A percentile compares a stretch with the other conserved stretches of the same genome.
Conservation (phyloP, 2,888 invertebrate species). For the Drosophila helvetica region DNA sequence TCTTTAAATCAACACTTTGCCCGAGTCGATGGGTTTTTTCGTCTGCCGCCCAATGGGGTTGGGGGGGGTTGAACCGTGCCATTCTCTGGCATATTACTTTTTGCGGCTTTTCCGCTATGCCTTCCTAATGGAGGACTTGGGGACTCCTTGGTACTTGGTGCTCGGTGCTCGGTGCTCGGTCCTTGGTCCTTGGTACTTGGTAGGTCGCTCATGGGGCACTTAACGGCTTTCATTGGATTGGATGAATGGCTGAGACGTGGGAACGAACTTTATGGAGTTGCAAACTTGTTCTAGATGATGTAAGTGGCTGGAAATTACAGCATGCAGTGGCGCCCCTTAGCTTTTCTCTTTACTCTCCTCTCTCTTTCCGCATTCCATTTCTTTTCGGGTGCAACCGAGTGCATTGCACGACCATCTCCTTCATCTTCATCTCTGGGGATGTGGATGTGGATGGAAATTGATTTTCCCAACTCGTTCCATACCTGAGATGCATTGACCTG, state of each 20-base stretch:
- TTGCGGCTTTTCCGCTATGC: slow-evolving; percentile 55
- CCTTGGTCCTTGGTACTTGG: slow-evolving; percentile 21
- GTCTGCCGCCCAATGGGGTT: not conserved
- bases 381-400: slow-evolving; percentile 34
- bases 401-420: slow-evolving; percentile 50
- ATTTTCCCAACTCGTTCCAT: slow-evolving; percentile 27
- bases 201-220: slow-evolving; percentile 54
- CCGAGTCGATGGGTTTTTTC: slow-evolving; percentile 14
- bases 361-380: not conserved
- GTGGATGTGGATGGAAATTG: slow-evolving; percentile 33
- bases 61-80: not conserved
- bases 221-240: slow-evolving; percentile 66
- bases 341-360: too few relatives aligned
- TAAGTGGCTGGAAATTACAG: slow-evolving; percentile 66
- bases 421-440: slow-evolving; percentile 24
- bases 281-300: slow-evolving; percentile 72
- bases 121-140: slow-evolving; percentile 60
- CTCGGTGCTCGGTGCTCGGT: too few relatives aligned
- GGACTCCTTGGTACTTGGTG: slow-evolving; percentile 37
- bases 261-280: slow-evolving; percentile 63
- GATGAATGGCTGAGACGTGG: slow-evolving; percentile 47
- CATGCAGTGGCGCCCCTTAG: slow-evolving; percentile 12
- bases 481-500: slow-evolving; percentile 60
- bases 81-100: slow-evolving; percentile 50
- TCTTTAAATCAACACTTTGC: slow-evolving; percentile 57